A percentile compares a stretch with the other conserved stretches of the same genome.
These are phyloP conservation scores for Hippocampus kuda DNA, from an alignment of 2,797 vertebrate species.

Conservation along the genomic window DNA sequence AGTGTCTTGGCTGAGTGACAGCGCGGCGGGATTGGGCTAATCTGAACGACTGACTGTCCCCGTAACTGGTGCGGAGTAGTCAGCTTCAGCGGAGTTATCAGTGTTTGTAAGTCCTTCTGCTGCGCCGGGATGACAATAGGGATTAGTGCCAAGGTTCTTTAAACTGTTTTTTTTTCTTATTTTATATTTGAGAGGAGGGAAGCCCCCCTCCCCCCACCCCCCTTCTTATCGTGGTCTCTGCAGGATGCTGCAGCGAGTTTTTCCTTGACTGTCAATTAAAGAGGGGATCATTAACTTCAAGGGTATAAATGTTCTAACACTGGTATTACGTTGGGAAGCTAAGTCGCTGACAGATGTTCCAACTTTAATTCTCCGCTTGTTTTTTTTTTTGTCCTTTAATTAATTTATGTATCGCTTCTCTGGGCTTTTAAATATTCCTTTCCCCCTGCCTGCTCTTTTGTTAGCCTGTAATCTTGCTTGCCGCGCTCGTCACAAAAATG, in stretches of 20 bases:
- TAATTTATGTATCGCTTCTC: slow-evolving; percentile 75
- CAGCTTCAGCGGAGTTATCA: slow-evolving; percentile 64
- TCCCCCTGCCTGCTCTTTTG: slow-evolving; percentile 56
- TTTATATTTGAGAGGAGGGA: slow-evolving; percentile 40
- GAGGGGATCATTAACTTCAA: slow-evolving; percentile 79
- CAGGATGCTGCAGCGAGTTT: slow-evolving; percentile 69
- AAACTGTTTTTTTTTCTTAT: slow-evolving; percentile 56
- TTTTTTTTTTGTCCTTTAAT: slow-evolving; percentile 70
- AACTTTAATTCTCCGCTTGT: slow-evolving; percentile 74
- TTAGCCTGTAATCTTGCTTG: slow-evolving; percentile 68
- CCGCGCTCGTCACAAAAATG: slow-evolving; percentile 62
- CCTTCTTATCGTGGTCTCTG: slow-evolving; percentile 65
- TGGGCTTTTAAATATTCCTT: slow-evolving; percentile 59
- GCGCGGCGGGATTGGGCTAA: slow-evolving; percentile 67
- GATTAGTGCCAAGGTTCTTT: slow-evolving; percentile 74
- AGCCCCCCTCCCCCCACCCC: background rate
- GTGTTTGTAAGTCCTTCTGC: slow-evolving; percentile 73
- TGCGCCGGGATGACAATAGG: slow-evolving; percentile 72
- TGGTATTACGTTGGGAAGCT: slow-evolving; percentile 74
- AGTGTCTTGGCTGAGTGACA: slow-evolving; percentile 61
- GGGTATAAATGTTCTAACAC: slow-evolving; percentile 80
- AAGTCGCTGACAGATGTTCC: slow-evolving; percentile 77
- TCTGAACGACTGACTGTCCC: slow-evolving; percentile 70
- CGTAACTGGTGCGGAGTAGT: slow-evolving; percentile 65
- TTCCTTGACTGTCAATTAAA: slow-evolving; percentile 77